These are phyloP conservation scores for Characodon lateralis DNA, from an alignment of 2,797 vertebrate species.

Conservation along the genomic window DNA sequence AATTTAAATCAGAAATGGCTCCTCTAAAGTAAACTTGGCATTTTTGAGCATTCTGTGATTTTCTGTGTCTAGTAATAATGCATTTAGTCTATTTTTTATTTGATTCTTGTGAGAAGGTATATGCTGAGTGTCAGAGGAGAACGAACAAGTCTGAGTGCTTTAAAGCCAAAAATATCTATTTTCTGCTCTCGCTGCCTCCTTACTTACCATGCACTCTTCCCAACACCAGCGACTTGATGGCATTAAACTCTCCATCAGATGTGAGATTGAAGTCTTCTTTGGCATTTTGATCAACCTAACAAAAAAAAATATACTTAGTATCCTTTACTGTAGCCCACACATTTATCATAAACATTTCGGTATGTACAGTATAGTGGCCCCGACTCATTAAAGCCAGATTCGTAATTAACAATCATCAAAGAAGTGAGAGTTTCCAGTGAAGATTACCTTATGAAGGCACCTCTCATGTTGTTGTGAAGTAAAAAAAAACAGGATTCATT, in stretches of 20 bases:
- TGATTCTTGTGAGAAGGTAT: conserved; percentile 2
- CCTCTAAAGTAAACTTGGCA: background rate
- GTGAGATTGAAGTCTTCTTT: conserved; percentile 86
- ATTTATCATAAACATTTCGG: background rate
- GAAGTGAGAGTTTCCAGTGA: conserved; percentile 36
- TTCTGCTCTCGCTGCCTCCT: background rate
- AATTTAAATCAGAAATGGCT: background rate
- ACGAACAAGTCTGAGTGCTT: conserved; percentile 16
- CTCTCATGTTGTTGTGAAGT: conserved; percentile 11
- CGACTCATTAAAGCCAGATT: conserved; percentile 1
- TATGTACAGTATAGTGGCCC: background rate
- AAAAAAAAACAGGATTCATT: background rate
- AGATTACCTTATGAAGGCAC: conserved; percentile 41
- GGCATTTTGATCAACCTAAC: conserved; percentile 85
- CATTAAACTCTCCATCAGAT: conserved; percentile 88
- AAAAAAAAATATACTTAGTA: background rate
- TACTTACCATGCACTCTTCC: conserved; percentile 89
- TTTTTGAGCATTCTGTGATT: background rate
- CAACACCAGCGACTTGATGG: conserved; percentile 86
- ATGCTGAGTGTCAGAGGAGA: conserved; percentile 8
- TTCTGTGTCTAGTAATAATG: background rate
- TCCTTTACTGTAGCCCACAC: background rate
- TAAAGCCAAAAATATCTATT: background rate
- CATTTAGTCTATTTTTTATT: background rate
- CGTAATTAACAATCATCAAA: background rate